Conservation (phyloP, 2,888 invertebrate genomes). For the Aphrophora alni region DNA sequence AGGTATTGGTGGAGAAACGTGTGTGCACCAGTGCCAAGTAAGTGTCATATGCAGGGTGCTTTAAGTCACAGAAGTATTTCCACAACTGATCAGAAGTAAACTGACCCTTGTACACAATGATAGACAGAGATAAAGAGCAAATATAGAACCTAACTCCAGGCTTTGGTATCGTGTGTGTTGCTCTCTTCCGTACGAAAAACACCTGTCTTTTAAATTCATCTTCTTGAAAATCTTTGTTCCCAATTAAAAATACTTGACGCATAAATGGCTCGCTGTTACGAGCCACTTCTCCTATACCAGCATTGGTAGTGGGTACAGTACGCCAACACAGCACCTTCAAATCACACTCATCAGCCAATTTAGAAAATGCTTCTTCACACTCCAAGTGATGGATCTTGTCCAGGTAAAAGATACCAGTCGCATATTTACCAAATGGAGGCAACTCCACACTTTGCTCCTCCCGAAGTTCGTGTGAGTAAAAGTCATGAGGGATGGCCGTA, state of each 20-base stretch:
- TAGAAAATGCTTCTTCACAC: conserved; percentile 80
- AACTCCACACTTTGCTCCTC: conserved; percentile 80
- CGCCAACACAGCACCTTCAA: conserved; percentile 92
- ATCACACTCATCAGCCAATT: conserved; percentile 79
- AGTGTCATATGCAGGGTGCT: conserved; percentile 88
- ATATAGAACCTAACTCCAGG: conserved; percentile 93
- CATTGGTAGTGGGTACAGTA: conserved; percentile 86
- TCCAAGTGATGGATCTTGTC: conserved; percentile 82
- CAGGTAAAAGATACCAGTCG: conserved; percentile 95
- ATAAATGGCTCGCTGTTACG: conserved; percentile 94
- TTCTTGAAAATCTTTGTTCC: conserved; percentile 61
- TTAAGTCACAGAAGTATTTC: conserved; percentile 73
- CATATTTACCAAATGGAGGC: conserved; percentile 89
- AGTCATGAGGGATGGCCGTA: conserved; percentile 94
- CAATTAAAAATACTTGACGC: conserved; percentile 89
- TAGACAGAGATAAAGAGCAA: conserved; percentile 89
- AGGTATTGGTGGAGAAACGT: conserved; percentile 98
- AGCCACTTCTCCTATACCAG: conserved; percentile 90
- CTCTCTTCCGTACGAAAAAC: conserved; percentile 78
- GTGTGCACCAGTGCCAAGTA: conserved; percentile 97
- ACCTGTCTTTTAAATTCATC: conserved; percentile 62
- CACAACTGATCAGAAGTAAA: conserved; percentile 94
- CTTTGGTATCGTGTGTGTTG: conserved; percentile 85
- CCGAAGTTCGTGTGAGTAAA: conserved; percentile 85
- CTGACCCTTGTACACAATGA: conserved; percentile 97